Conservation (phyloP, 2,888 invertebrate genomes). For the Lysandra coridon region DNA sequence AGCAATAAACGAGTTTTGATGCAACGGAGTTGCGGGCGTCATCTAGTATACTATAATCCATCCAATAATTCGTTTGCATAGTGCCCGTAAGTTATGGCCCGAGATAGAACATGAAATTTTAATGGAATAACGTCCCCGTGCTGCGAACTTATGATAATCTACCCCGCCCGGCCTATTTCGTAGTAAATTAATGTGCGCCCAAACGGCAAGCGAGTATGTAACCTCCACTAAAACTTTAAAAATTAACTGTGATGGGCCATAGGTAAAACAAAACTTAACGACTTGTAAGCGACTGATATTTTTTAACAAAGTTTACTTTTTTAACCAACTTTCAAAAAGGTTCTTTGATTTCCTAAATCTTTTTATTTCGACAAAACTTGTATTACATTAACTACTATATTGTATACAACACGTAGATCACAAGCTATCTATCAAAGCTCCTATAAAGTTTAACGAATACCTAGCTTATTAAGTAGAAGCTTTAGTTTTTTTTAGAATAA, state of each 20-base stretch:
- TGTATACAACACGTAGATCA: neutral
- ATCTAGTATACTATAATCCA: neutral
- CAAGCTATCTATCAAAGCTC: neutral
- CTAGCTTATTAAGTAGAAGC: neutral
- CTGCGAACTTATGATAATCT: slow-evolving; percentile 21
- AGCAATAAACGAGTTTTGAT: no score
- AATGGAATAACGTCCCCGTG: slow-evolving; percentile 7
- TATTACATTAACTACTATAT: no score
- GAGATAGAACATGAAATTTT: slow-evolving; percentile 26
- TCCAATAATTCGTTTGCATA: slow-evolving; percentile 29
- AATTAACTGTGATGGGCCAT: neutral
- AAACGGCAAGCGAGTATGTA: neutral
- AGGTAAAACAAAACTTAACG: no score
- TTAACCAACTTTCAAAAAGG: no score
- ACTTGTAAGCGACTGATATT: no score
- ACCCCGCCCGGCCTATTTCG: slow-evolving; percentile 14
- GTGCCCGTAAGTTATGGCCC: slow-evolving; percentile 15
- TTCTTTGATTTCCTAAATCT: no score
- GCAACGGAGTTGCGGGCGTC: no score
- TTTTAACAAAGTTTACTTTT: no score
- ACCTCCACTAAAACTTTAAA: neutral
- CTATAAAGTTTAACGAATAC: neutral
- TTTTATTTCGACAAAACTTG: no score
- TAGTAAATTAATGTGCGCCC: slow-evolving; percentile 13
- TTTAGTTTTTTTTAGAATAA: slow-evolving; percentile 23